phyloP scores from a whole-genome alignment of 2,113 vertebrate species.

The Amphiprion percula region DNA sequence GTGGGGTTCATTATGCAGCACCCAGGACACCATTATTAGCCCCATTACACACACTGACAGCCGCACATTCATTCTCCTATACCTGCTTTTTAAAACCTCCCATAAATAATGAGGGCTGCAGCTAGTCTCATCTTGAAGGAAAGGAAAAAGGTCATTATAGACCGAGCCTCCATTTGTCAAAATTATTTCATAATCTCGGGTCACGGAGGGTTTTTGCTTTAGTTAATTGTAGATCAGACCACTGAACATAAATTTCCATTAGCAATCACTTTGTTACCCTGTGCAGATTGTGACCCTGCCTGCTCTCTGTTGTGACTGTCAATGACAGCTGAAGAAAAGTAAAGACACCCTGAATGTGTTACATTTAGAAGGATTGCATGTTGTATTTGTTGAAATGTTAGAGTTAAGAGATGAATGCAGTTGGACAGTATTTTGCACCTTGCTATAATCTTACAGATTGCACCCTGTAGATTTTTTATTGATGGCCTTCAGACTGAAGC shows the following conservation, averaged over 20 bases:
- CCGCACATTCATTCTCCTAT: slow-evolving; percentile 83
- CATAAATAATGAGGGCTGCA: slow-evolving; percentile 82
- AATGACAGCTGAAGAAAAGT: slow-evolving; percentile 15
- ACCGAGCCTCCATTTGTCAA: slow-evolving; percentile 83
- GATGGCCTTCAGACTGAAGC: slow-evolving; percentile 14
- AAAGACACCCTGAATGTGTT: not conserved
- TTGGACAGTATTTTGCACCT: not conserved
- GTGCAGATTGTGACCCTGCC: slow-evolving; percentile 58
- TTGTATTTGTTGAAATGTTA: slow-evolving; percentile 3
- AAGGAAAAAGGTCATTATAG: slow-evolving; percentile 82
- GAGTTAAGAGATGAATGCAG: not conserved
- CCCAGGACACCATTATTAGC: slow-evolving; percentile 84
- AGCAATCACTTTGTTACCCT: slow-evolving; percentile 77
- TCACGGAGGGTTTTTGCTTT: slow-evolving; percentile 81
- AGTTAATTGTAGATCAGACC: slow-evolving; percentile 81
- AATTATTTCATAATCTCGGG: slow-evolving; percentile 85
- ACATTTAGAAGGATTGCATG: not conserved
- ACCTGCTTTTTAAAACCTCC: slow-evolving; percentile 85
- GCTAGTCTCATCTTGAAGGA: slow-evolving; percentile 63
- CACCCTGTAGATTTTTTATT: slow-evolving; percentile 8
- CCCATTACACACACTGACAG: slow-evolving; percentile 87
- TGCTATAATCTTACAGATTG: not conserved
- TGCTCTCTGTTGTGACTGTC: slow-evolving; percentile 49
- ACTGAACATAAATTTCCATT: slow-evolving; percentile 83
- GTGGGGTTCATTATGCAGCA: slow-evolving; percentile 81